phyloP scores from a whole-genome alignment of 2,888 invertebrate species.

The Rhagium mordax region DNA sequence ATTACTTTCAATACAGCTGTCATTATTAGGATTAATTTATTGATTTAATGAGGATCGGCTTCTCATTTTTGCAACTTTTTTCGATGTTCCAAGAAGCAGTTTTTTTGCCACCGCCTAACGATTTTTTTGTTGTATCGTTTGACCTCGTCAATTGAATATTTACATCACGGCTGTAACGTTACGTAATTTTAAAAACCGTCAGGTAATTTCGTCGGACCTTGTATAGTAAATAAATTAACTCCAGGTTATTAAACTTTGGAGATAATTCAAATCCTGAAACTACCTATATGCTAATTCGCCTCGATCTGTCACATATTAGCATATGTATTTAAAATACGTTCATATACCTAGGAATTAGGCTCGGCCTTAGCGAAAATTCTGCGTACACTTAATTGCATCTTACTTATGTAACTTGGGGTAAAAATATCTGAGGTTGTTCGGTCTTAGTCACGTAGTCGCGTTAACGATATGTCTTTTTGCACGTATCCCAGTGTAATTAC shows the following conservation, averaged over 20 bases:
- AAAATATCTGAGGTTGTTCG: background rate
- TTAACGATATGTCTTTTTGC: conserved; percentile 4
- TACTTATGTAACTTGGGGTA: background rate
- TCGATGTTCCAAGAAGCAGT: too few species aligned
- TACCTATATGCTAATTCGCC: background rate
- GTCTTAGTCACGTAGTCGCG: conserved; percentile 10
- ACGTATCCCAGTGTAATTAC: background rate
- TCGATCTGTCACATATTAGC: background rate
- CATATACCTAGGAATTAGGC: background rate
- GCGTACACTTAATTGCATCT: background rate
- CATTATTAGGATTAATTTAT: too few species aligned
- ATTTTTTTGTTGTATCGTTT: too few species aligned
- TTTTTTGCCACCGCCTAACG: too few species aligned
- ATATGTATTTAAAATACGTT: background rate
- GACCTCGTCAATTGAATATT: background rate
- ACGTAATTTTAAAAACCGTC: background rate
- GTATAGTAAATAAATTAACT: background rate
- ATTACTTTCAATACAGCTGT: too few species aligned
- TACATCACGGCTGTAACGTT: background rate
- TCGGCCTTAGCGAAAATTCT: background rate
- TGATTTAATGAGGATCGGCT: too few species aligned
- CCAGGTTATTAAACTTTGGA: background rate
- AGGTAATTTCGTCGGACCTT: background rate
- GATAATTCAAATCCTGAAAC: background rate
- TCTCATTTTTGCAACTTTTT: too few species aligned